Evolutionary conservation across 2,888 invertebrate species (phyloP), one percentile per base, ranked within the genome.

Genomic region (Graphium colonna): DNA sequence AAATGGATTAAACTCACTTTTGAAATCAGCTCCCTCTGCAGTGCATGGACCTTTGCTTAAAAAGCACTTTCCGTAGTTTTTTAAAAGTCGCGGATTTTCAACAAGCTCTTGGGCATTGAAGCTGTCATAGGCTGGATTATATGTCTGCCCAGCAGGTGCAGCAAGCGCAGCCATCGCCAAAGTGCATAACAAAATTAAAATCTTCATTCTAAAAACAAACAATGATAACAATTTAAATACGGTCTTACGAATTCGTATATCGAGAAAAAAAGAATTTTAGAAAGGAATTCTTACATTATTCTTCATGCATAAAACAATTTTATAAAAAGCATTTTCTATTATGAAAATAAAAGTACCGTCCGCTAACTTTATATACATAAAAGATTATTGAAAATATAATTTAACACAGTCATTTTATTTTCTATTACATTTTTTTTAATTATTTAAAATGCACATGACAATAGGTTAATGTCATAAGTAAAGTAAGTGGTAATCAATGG

Each of bases 1-100:
- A n/a, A n/a, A n/a, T n/a, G n/a, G n/a, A n/a, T 33, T 7, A n/a
- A 15, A 79, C 91, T 91, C 79, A 95, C 95, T 91, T 84, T 93
- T 95, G 9, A 95, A 89, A 74, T 93, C 93, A 36, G 81, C 75
- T 55, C 92, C 95, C 68, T 95, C 95, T 15, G 93, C 74, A 0
- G 94, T 94, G 75, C 95, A 95, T 1, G 91, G 92, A 15, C 92
- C 93, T 46, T 84, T 69, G 3, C 85, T 91, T 58, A 95, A 79
- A 70, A 95, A 87, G 69, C 95, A 95, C 43, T 93, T 92, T 18
- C 92, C 88, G 64, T 95, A 95, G 68, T 90, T 92, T 63, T 91
- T 92, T 4, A 95, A 82, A 21, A 95, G 79, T 16, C 95, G 91
- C 2, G 90, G 80, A 70, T 93, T 95, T 0, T 68, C 77, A 0